Percentiles rank a stretch among this genome's conserved stretches.
These are phyloP conservation scores for Amphipoea oculea DNA, from an alignment of 2,888 invertebrate species.

Conservation along the genomic window DNA sequence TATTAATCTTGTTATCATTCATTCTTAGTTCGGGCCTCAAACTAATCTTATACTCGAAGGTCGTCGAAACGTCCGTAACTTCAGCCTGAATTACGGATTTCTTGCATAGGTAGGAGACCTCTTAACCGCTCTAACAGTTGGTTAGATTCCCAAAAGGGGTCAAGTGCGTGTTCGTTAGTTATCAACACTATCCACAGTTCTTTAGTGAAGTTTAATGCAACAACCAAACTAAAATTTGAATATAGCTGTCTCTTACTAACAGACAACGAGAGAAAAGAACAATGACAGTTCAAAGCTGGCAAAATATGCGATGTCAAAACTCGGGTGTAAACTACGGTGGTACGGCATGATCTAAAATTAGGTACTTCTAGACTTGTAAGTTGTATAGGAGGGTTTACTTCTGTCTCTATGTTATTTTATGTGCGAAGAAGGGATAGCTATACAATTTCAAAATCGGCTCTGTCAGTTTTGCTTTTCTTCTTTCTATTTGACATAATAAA, in stretches of 20 bases:
- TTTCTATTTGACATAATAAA: background rate
- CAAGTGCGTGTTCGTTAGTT: background rate
- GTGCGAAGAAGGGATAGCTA: background rate
- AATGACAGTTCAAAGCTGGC: background rate
- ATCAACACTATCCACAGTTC: background rate
- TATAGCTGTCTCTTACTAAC: background rate
- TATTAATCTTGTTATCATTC: too few species aligned
- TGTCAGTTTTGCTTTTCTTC: background rate
- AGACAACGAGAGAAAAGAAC: background rate
- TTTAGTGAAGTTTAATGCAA: background rate
- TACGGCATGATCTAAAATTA: background rate
- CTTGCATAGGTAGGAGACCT: too few species aligned
- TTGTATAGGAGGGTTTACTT: too few species aligned
- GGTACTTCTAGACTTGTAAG: background rate
- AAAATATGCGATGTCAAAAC: background rate
- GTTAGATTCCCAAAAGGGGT: background rate
- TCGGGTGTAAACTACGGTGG: background rate
- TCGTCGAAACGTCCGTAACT: background rate
- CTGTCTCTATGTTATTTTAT: background rate
- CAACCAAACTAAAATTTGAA: background rate
- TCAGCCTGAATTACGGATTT: background rate
- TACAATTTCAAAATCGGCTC: background rate
- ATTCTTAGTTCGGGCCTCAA: too few species aligned
- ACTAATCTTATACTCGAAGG: background rate
- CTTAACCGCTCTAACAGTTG: background rate